Percentiles rank a stretch among this genome's conserved stretches.
Evolutionary conservation across 2,113 vertebrate genomes (phyloP).

Genomic region (Arizona elegans): DNA sequence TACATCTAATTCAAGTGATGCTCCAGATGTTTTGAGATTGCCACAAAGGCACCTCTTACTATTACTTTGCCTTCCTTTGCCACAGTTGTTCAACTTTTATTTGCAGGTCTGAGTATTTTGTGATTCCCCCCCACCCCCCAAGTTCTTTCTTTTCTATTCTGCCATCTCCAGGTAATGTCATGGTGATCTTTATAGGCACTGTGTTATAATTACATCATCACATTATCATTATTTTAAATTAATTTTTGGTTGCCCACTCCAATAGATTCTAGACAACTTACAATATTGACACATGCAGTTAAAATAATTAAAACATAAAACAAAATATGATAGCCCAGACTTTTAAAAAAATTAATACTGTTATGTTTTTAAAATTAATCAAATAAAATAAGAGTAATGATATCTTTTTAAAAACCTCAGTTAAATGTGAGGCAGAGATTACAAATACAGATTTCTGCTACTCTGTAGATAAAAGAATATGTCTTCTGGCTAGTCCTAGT

Average conservation of each 20-base stretch:
- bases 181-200: background rate
- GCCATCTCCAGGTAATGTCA: no score
- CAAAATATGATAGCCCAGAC: background rate
- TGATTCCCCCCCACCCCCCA: background rate
- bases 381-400: background rate
- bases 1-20: no score
- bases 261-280: background rate
- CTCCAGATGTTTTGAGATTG: no score
- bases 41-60: background rate
- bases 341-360: background rate
- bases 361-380: background rate
- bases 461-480: background rate
- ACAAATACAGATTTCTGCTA: background rate
- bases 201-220: background rate
- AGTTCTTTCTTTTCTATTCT: background rate
- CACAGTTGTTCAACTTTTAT: background rate
- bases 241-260: background rate
- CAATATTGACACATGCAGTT: background rate
- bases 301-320: background rate
- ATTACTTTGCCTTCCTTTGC: background rate
- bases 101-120: background rate
- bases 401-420: background rate
- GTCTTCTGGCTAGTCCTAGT: background rate
- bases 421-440: background rate
- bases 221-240: background rate